phyloP scores from a whole-genome alignment of 2,797 vertebrate genomes.

The Gymnothorax javanicus region DNA sequence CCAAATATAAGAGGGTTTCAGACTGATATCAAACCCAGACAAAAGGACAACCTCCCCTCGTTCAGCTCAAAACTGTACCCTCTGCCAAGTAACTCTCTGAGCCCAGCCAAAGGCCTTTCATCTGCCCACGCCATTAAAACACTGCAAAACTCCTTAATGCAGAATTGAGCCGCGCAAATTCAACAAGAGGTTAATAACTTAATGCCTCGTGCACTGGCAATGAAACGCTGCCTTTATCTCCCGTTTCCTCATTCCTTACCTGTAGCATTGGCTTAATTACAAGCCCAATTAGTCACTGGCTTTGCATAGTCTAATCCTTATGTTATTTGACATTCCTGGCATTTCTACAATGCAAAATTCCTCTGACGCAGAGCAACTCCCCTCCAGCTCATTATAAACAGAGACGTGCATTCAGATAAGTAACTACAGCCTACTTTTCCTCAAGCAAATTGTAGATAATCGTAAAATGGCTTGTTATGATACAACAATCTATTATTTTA shows the following conservation, averaged over 20 bases:
- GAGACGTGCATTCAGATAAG: background rate
- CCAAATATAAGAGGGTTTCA: background rate
- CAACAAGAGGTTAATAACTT: background rate
- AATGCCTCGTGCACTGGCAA: background rate
- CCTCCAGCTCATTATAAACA: background rate
- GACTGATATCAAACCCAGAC: background rate
- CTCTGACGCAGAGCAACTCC: background rate
- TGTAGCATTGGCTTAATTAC: slow-evolving; percentile 19
- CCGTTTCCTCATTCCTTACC: background rate
- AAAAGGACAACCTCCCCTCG: background rate
- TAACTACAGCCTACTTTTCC: background rate
- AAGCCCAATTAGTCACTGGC: slow-evolving; percentile 10
- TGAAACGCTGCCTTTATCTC: background rate
- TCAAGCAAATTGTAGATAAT: background rate
- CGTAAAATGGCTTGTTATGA: background rate
- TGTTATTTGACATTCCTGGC: background rate
- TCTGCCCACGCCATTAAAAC: background rate
- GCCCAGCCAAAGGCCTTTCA: background rate
- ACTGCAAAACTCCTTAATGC: background rate
- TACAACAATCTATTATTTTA: too few species aligned
- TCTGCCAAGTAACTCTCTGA: background rate
- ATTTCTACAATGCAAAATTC: background rate
- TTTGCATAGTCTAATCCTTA: background rate
- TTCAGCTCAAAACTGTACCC: background rate
- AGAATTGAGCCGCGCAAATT: background rate